A percentile compares a stretch with the other conserved stretches of the same genome.
phyloP scores from a whole-genome alignment of 1,140 invertebrate genomes.

The Batillaria attramentaria region DNA sequence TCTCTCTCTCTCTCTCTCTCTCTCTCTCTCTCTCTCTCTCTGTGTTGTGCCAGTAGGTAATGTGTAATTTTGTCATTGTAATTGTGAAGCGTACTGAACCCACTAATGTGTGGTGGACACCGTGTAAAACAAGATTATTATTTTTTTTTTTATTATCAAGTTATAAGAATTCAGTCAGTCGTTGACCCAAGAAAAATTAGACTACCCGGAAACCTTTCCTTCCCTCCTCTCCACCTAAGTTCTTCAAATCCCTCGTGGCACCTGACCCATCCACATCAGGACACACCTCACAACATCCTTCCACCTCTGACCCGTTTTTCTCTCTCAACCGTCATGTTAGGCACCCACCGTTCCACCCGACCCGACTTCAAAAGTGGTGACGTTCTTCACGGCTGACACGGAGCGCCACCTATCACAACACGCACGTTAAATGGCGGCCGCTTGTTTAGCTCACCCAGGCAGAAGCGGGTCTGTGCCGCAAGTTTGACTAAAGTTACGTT shows the following conservation, averaged over 20 bases:
- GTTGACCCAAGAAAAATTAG: too few relatives aligned
- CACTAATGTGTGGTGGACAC: too few relatives aligned
- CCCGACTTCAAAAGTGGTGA: constrained; percentile 29
- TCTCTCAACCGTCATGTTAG: not conserved
- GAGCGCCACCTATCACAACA: constrained; percentile 34
- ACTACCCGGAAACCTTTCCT: too few relatives aligned
- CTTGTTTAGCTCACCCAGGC: constrained; percentile 19
- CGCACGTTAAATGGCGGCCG: not conserved
- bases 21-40: not conserved
- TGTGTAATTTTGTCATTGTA: too few relatives aligned
- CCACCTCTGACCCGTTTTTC: constrained; percentile 1
- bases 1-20: not conserved
- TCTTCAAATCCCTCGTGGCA: too few relatives aligned
- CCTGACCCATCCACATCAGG: too few relatives aligned
- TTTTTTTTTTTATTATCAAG: too few relatives aligned
- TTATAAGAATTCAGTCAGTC: too few relatives aligned
- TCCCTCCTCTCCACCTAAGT: too few relatives aligned
- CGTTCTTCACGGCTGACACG: constrained; percentile 17
- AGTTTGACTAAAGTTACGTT: constrained; percentile 20
- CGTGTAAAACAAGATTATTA: too few relatives aligned
- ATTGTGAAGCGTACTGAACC: too few relatives aligned
- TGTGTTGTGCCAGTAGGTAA: too few relatives aligned
- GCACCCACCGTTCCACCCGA: constrained; percentile 1
- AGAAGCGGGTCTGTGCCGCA: constrained; percentile 24
- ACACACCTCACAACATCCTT: not conserved